phyloP scores from a whole-genome alignment of 2,113 vertebrate genomes.

The Nansenia antarctica region DNA sequence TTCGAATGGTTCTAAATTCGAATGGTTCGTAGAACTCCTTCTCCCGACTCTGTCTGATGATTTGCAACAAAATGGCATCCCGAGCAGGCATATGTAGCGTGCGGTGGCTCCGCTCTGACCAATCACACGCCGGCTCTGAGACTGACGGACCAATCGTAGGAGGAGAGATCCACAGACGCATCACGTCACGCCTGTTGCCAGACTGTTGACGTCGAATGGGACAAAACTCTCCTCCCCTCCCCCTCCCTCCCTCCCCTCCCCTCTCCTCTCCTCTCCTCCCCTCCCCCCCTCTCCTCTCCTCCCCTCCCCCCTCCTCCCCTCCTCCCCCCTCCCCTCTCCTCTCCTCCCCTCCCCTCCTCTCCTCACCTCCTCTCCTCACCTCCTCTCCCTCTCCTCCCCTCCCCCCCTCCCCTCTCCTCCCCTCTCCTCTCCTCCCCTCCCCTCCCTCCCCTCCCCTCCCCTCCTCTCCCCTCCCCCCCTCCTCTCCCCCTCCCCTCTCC shows the following conservation, averaged over 20 bases:
- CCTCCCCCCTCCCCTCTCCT: no score
- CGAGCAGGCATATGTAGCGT: slow-evolving; percentile 50
- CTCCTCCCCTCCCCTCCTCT: no score
- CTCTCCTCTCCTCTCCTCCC: no score
- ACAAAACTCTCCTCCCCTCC: background rate
- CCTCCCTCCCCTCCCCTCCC: background rate
- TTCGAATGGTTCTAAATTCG: background rate
- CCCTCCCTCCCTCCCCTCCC: no score
- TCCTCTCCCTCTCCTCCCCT: background rate
- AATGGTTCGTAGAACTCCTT: slow-evolving; percentile 14
- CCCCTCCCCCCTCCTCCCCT: no score
- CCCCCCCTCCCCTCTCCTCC: background rate
- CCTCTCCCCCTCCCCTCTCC: slow-evolving; percentile 4
- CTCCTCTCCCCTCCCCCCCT: background rate
- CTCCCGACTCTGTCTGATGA: slow-evolving; percentile 57
- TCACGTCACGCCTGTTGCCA: slow-evolving; percentile 71
- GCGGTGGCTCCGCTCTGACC: slow-evolving; percentile 27
- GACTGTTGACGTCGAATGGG: slow-evolving; percentile 62
- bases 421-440: background rate
- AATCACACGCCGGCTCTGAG: slow-evolving; percentile 50
- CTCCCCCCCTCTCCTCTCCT: no score
- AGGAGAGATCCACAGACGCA: slow-evolving; percentile 11
- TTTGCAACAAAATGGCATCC: slow-evolving; percentile 80
- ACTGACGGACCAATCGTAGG: slow-evolving; percentile 58
- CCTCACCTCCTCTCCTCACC: no score